These are phyloP conservation scores for Grapholita molesta DNA, from an alignment of 1,140 invertebrate species.

Conservation along the genomic window DNA sequence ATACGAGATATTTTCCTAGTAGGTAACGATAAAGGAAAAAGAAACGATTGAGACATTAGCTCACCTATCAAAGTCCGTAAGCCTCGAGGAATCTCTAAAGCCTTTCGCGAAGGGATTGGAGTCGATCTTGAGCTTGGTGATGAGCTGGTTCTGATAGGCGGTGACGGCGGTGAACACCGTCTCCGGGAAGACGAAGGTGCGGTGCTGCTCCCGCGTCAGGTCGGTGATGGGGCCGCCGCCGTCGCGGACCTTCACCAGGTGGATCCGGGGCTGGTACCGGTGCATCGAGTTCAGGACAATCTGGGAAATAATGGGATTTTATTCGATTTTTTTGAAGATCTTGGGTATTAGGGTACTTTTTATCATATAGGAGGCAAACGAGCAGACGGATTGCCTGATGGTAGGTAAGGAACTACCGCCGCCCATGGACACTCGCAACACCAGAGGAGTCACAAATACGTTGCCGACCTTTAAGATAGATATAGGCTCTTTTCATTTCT, in stretches of 20 bases:
- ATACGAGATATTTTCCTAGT: too few relatives aligned
- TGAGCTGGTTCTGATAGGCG: slow-evolving; percentile 98
- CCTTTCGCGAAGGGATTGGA: slow-evolving; percentile 97
- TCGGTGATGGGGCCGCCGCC: slow-evolving; percentile 86
- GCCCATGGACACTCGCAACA: too few relatives aligned
- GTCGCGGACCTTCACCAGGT: slow-evolving; percentile 85
- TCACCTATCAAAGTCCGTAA: slow-evolving; percentile 93
- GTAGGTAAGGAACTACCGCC: too few relatives aligned
- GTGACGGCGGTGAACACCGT: slow-evolving; percentile 99
- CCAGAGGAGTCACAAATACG: too few relatives aligned
- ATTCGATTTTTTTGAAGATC: background rate
- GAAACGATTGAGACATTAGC: slow-evolving; percentile 13
- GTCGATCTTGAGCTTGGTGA: slow-evolving; percentile 97
- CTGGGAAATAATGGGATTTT: slow-evolving; percentile 78
- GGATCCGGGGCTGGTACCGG: slow-evolving; percentile 98
- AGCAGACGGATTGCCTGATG: too few relatives aligned
- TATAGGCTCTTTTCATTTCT: too few relatives aligned
- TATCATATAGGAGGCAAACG: too few relatives aligned
- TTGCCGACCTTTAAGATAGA: too few relatives aligned
- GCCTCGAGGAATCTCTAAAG: slow-evolving; percentile 94
- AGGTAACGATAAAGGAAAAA: background rate
- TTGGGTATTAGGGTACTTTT: too few relatives aligned
- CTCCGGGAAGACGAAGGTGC: slow-evolving; percentile 96
- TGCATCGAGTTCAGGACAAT: slow-evolving; percentile 99
- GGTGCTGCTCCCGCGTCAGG: slow-evolving; percentile 85